Evolutionary conservation across 2,113 vertebrate species (phyloP), one percentile per base, ranked within the genome.

Genomic region (Oreotrochilus melanogaster): DNA sequence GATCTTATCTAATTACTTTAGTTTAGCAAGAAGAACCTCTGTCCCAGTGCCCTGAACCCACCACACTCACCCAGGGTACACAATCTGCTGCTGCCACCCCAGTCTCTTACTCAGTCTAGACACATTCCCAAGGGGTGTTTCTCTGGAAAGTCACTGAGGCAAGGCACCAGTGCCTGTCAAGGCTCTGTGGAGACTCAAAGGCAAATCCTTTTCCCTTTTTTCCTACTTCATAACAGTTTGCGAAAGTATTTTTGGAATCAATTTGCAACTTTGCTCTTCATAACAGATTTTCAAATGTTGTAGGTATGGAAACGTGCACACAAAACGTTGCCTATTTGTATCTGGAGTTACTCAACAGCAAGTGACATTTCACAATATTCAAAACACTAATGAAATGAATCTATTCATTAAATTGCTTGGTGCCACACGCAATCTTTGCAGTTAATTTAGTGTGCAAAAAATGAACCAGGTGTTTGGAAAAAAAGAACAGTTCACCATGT

Each of bases 11-110:
- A 2, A n/a, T 30, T 53, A 18, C 47, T 61, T 25, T 25, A 56
- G 65, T 27, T 15, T 37, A 78, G 89, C 53, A 86, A 93, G 92
- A 25, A 47, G 16, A 87, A 73, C 80, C 76, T 89, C 61, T 95
- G 73, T 30, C 69, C 89, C 43, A 42, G 33, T 69, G 78, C 58
- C 73, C 89, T 39, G 72, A 83, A 66, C 88, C 56, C 76, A 76
- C 9, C 21, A 30, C 2, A 3, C 35, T 60, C 39, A 30, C 43
- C 15, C 70, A 45, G 65, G 45, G 73, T 61, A 62, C 82, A 27
- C 4, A 70, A 14, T 2, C 60, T 47, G 65, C 56, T 83, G 51
- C 56, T 13, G 9, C 43, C 70, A n/a, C 45, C 57, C 79, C 50
- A 27, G 79, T 10, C 43, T 45, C 30, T 8, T 27, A 8, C 2